These are phyloP conservation scores for Xiphophorus birchmanni DNA, from an alignment of 2,797 vertebrate species.

Conservation along the genomic window DNA sequence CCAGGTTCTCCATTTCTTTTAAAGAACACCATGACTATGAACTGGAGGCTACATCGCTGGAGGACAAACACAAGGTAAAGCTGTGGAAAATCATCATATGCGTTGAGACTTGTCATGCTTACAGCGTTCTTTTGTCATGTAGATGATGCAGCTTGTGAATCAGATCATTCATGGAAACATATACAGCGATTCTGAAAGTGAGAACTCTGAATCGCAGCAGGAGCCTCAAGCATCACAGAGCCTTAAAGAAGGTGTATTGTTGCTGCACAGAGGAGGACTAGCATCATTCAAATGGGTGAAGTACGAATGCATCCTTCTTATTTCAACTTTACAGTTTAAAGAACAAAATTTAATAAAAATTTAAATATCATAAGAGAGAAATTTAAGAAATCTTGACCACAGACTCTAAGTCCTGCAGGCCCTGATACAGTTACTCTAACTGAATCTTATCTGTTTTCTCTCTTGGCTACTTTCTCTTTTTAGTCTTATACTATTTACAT, in stretches of 20 bases:
- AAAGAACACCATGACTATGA: slow-evolving; percentile 80
- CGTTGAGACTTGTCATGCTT: neutral
- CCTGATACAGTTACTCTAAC: neutral
- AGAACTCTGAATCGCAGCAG: slow-evolving; percentile 26
- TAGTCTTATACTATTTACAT: neutral
- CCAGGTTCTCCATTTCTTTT: slow-evolving; percentile 78
- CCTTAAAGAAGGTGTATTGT: slow-evolving; percentile 77
- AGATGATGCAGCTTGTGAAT: slow-evolving; percentile 85
- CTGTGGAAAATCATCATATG: neutral
- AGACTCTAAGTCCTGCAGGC: neutral
- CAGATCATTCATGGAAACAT: slow-evolving; percentile 82
- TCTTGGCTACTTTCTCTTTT: neutral
- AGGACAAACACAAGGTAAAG: slow-evolving; percentile 82
- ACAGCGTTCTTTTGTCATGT: slow-evolving; percentile 14
- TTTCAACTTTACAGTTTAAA: neutral
- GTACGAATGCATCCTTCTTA: slow-evolving; percentile 63
- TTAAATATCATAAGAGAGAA: neutral
- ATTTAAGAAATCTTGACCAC: neutral
- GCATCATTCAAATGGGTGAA: slow-evolving; percentile 82
- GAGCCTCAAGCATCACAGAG: slow-evolving; percentile 34
- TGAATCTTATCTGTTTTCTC: neutral
- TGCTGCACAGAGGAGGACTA: slow-evolving; percentile 74
- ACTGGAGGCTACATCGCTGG: slow-evolving; percentile 79
- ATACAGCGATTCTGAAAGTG: slow-evolving; percentile 41
- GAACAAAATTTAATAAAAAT: neutral